Evolutionary conservation across 2,797 vertebrate species (phyloP), one percentile per base, ranked within the genome.

Genomic region (Cyprinodon diabolis): DNA sequence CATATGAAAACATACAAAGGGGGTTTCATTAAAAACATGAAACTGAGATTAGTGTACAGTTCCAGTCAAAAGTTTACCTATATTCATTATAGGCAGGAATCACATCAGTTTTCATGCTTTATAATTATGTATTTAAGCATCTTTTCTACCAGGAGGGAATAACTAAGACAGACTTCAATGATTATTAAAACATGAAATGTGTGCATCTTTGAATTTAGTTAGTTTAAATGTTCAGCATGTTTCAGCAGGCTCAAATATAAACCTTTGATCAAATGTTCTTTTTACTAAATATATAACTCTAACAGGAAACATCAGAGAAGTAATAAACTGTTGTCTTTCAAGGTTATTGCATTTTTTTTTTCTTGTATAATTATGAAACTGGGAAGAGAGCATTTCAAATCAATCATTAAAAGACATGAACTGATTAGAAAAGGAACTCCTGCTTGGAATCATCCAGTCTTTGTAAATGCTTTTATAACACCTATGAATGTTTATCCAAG

Each of bases 401-500:
- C 14, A 49, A 49, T 49, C 14, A 49, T 49, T 49, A 13, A 49
- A 49, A 48, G 47, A 48, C 47, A 12, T 48, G 4, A 48, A 49
- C 19, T 54, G 19, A 54, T 54, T 21, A 6, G 52, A 55, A 21
- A n/a, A 11, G 8, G 21, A n/a, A 9, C 52, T 11, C 23, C 52
- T n/a, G 21, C 52, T n/a, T 23, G 52, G 51, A 55, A 23, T 55
- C 7, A 21, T 23, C 52, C 52, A 55, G 23, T 55, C 7, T 55
- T 55, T n/a, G n/a, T 55, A 45, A 5, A 0, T 11, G 23, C 23
- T 7, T 13, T 35, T 30, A 23, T 11, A 11, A 9, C 49, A 35
- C 25, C 15, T 47, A 55, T 14, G 37, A 30, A 62, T 15, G 60
- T 66, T 65, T 21, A 47, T 76, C 80, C 21, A 75, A 76, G 69